Conservation (phyloP, 2,113 vertebrate genomes). For the Halcyon malimbica region DNA sequence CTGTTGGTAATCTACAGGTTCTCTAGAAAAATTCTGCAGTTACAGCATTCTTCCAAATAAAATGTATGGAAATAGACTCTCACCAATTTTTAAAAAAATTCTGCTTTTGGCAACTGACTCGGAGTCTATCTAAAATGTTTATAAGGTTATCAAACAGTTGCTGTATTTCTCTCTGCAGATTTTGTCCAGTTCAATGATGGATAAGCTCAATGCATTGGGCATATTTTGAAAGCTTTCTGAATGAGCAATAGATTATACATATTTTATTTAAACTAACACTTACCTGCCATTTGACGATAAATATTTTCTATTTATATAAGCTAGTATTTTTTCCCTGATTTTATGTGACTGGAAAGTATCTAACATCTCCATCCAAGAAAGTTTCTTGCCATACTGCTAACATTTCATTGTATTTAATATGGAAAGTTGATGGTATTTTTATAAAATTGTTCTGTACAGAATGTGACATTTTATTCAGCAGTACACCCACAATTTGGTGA, state of each 20-base stretch:
- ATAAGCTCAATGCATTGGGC: background rate
- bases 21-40: background rate
- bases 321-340: background rate
- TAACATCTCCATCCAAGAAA: background rate
- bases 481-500: constrained; percentile 5
- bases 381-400: background rate
- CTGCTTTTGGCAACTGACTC: background rate
- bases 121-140: background rate
- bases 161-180: background rate
- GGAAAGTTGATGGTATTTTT: constrained; percentile 32
- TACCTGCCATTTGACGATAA: background rate
- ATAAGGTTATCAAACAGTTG: background rate
- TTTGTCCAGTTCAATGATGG: background rate
- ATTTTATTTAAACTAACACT: background rate
- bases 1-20: background rate
- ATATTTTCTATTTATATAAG: background rate
- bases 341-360: background rate
- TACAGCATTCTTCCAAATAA: background rate
- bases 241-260: background rate
- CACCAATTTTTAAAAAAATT: background rate
- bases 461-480: constrained; percentile 48
- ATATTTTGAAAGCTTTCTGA: background rate
- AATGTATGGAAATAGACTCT: background rate
- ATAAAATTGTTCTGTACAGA: constrained; percentile 41
- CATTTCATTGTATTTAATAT: background rate